Conservation (phyloP, 2,797 vertebrate genomes). For the Argentina silus region DNA sequence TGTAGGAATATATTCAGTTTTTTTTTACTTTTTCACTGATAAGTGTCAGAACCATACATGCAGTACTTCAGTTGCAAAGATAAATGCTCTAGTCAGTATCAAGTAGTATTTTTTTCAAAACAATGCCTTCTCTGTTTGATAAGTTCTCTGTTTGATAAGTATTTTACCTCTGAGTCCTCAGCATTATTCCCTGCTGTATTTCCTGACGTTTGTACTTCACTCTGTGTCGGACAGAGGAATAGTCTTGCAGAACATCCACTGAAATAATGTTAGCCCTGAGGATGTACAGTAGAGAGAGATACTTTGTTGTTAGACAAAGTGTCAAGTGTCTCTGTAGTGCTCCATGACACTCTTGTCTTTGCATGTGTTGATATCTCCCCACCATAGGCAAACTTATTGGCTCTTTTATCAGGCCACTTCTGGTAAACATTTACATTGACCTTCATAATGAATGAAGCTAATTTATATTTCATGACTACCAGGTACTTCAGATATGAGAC, state of each 20-base stretch:
- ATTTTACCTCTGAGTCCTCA: background rate
- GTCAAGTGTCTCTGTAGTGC: conserved; percentile 24
- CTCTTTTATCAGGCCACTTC: conserved; percentile 23
- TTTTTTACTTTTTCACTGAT: too few species aligned
- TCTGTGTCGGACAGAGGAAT: conserved; percentile 12
- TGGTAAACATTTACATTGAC: conserved; percentile 50
- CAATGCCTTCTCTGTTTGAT: background rate
- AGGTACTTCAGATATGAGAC: background rate
- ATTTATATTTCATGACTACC: conserved; percentile 11
- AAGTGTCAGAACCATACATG: too few species aligned
- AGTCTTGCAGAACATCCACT: conserved; percentile 12
- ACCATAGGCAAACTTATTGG: background rate
- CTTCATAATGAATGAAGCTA: conserved; percentile 1
- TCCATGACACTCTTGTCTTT: background rate
- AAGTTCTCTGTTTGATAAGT: background rate
- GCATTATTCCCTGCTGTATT: background rate
- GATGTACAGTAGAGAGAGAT: background rate
- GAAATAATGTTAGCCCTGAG: conserved; percentile 13
- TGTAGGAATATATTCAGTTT: background rate
- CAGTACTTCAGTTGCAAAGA: background rate
- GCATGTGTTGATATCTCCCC: background rate
- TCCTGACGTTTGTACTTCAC: conserved; percentile 25
- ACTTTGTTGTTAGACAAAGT: conserved; percentile 18
- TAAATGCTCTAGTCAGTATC: background rate
- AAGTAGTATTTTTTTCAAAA: background rate